Percentiles rank a stretch among this genome's conserved stretches.
These are phyloP conservation scores for Indicator indicator DNA, from an alignment of 2,113 vertebrate genomes.

Conservation along the genomic window DNA sequence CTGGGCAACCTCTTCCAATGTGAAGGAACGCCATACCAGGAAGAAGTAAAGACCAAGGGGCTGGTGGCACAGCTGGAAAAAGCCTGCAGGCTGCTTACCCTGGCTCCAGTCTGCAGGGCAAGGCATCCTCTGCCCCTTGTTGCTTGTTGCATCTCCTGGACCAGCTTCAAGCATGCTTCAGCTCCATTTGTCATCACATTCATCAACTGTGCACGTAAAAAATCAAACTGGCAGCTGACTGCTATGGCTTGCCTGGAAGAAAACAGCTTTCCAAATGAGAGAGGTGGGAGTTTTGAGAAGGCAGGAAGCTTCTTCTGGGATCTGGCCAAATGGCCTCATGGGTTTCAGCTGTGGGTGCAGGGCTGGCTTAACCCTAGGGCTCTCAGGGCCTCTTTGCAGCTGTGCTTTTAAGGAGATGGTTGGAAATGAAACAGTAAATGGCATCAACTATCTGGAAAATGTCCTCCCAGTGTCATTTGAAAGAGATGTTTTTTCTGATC, in stretches of 20 bases:
- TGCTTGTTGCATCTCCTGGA: not conserved
- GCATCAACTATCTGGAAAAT: not conserved
- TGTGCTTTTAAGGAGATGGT: conserved; percentile 7
- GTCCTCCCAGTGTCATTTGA: not conserved
- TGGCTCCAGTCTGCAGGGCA: not conserved
- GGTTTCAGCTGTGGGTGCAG: conserved; percentile 60
- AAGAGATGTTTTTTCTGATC: not conserved
- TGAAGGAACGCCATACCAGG: too few species aligned
- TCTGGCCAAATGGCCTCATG: conserved; percentile 55
- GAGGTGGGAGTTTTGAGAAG: conserved; percentile 69
- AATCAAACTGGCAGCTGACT: conserved; percentile 33
- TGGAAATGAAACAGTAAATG: conserved; percentile 30
- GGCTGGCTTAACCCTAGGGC: conserved; percentile 5
- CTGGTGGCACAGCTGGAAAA: not conserved
- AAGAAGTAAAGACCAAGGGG: too few species aligned
- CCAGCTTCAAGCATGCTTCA: conserved; percentile 3
- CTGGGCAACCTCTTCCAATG: too few species aligned
- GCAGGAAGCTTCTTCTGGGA: conserved; percentile 60
- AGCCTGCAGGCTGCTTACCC: not conserved
- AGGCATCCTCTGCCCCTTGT: not conserved
- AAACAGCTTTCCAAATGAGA: conserved; percentile 47
- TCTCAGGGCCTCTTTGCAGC: not conserved
- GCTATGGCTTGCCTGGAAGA: conserved; percentile 47
- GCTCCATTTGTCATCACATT: conserved; percentile 14
- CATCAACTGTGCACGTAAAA: not conserved